phyloP scores from a whole-genome alignment of 2,113 vertebrate genomes.

The Neogobius melanostomus region DNA sequence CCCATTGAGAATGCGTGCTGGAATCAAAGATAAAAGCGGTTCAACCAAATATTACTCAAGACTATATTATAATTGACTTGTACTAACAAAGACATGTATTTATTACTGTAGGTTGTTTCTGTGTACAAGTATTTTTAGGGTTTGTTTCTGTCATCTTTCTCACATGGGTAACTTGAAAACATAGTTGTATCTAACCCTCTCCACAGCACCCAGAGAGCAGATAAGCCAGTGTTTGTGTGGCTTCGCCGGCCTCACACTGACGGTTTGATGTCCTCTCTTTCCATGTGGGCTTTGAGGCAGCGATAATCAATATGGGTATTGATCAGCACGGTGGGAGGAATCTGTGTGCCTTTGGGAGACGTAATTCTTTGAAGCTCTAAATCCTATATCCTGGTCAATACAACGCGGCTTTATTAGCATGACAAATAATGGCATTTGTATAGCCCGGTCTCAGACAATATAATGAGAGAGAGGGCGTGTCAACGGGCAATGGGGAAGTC shows the following conservation, averaged over 20 bases:
- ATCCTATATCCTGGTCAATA: neutral
- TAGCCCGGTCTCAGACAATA: neutral
- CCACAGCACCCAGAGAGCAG: slow-evolving; percentile 20
- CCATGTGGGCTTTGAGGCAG: slow-evolving; percentile 54
- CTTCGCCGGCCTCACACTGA: slow-evolving; percentile 55
- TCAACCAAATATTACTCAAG: no score
- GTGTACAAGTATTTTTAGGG: no score
- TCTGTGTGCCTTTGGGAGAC: slow-evolving; percentile 23
- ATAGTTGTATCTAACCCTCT: neutral
- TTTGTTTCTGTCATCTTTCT: no score
- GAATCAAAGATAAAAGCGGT: no score
- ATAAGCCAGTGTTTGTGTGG: slow-evolving; percentile 42
- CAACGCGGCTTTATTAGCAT: neutral
- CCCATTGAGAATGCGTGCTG: no score
- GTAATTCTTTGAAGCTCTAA: slow-evolving; percentile 2
- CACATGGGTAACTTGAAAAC: slow-evolving; percentile 9
- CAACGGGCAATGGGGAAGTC: neutral
- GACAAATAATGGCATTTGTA: neutral
- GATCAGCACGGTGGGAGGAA: slow-evolving; percentile 53
- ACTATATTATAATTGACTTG: no score
- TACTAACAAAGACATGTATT: no score
- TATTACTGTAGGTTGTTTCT: no score
- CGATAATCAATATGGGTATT: slow-evolving; percentile 63
- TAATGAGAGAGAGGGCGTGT: neutral
- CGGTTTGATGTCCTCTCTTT: slow-evolving; percentile 63